These are phyloP conservation scores for Hoplias malabaricus DNA, from an alignment of 2,113 vertebrate species.

Conservation along the genomic window DNA sequence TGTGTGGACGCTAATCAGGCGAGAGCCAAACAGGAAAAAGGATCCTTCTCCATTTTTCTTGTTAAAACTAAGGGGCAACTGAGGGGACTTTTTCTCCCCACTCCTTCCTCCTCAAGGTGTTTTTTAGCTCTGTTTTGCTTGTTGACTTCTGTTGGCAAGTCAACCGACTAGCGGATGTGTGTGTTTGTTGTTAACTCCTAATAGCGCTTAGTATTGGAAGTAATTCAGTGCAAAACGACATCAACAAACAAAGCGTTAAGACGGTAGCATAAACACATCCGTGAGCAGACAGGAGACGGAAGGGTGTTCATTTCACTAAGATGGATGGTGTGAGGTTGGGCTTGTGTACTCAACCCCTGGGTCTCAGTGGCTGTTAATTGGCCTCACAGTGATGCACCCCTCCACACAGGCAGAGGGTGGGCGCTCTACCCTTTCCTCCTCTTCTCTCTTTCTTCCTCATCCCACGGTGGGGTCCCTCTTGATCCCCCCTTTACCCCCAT, in stretches of 20 bases:
- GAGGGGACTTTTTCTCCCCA: constrained; percentile 4
- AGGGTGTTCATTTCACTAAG: background rate
- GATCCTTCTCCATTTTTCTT: constrained; percentile 3
- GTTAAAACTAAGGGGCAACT: constrained; percentile 1
- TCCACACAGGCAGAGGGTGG: constrained; percentile 46
- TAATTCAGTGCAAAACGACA: background rate
- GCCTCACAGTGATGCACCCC: constrained; percentile 49
- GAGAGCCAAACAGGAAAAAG: constrained; percentile 20
- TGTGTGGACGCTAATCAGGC: constrained; percentile 33
- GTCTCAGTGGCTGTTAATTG: constrained; percentile 51
- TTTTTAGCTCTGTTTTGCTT: background rate
- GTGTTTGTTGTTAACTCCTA: background rate
- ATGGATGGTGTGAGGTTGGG: background rate
- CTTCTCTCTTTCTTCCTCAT: constrained; percentile 36
- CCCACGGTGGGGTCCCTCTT: constrained; percentile 39
- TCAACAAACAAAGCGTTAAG: background rate
- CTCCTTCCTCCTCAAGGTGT: constrained; percentile 5
- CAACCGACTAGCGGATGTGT: background rate
- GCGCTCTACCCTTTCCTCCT: constrained; percentile 22
- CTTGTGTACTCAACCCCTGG: constrained; percentile 51
- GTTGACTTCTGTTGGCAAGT: constrained; percentile 18
- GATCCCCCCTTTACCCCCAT: constrained; percentile 25
- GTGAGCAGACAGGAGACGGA: background rate
- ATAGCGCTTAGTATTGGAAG: background rate
- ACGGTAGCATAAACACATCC: background rate